These are phyloP conservation scores for Pao palembangensis DNA, from an alignment of 2,113 vertebrate species.

Conservation along the genomic window DNA sequence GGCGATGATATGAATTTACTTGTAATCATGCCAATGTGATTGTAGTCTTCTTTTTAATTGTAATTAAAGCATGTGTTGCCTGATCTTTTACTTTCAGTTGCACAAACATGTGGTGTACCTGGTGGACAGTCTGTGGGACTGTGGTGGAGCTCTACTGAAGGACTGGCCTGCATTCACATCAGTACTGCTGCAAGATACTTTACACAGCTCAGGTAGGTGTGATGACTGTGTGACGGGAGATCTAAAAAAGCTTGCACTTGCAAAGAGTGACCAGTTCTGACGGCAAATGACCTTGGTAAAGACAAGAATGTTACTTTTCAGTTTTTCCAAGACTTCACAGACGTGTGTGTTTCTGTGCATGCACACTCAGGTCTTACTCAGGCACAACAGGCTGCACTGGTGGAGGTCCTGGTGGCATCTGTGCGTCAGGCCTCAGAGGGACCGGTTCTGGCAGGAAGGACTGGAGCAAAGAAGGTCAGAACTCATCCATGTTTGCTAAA, in stretches of 20 bases:
- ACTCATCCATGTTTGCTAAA: neutral
- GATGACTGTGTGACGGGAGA: neutral
- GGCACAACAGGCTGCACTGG: constrained; percentile 72
- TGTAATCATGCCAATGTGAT: neutral
- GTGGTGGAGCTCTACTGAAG: constrained; percentile 80
- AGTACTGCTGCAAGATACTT: constrained; percentile 74
- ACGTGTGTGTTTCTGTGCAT: too few species aligned
- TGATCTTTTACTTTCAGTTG: constrained; percentile 63
- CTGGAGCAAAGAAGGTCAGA: constrained; percentile 80
- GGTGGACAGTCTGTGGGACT: constrained; percentile 92
- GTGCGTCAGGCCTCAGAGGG: constrained; percentile 85
- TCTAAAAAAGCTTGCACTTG: neutral
- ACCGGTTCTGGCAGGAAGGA: constrained; percentile 80
- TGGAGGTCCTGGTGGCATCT: constrained; percentile 82
- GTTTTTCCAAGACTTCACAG: too few species aligned
- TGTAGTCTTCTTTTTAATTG: neutral
- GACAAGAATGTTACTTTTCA: too few species aligned
- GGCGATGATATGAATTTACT: neutral
- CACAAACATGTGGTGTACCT: constrained; percentile 86
- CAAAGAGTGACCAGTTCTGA: neutral
- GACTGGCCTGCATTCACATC: constrained; percentile 85
- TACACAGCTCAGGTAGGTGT: constrained; percentile 62
- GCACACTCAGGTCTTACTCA: constrained; percentile 64
- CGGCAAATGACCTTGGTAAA: too few species aligned
- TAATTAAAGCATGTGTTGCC: neutral